Conservation (phyloP, 2,113 vertebrate genomes). For the Forbesichthys papilliferus region DNA sequence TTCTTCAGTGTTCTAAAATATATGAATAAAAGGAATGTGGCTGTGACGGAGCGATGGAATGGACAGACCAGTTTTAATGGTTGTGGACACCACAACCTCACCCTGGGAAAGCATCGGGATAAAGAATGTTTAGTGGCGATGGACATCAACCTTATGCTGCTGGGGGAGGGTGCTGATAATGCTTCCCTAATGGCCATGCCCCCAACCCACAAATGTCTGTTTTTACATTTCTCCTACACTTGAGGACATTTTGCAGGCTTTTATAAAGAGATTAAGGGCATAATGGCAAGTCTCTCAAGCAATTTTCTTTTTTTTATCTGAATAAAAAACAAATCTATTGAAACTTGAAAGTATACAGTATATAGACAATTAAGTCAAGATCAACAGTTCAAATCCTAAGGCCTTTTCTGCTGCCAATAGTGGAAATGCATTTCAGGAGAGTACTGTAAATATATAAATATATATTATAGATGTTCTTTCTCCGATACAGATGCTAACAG, state of each 20-base stretch:
- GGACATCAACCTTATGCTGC: slow-evolving; percentile 67
- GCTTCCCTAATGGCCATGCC: slow-evolving; percentile 22
- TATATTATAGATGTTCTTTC: slow-evolving; percentile 46
- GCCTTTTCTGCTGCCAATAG: slow-evolving; percentile 72
- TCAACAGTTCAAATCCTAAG: slow-evolving; percentile 63
- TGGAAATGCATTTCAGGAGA: slow-evolving; percentile 74
- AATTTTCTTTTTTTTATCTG: slow-evolving; percentile 12
- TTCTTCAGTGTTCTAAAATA: too few relatives aligned
- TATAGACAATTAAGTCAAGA: slow-evolving; percentile 29
- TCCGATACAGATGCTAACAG: slow-evolving; percentile 63
- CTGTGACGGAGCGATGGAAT: slow-evolving; percentile 17
- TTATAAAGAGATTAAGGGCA: slow-evolving; percentile 5
- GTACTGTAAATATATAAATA: slow-evolving; percentile 75
- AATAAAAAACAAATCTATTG: slow-evolving; percentile 43
- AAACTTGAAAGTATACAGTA: slow-evolving; percentile 59
- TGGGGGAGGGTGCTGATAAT: slow-evolving; percentile 17
- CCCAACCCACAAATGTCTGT: slow-evolving; percentile 23
- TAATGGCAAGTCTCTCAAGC: too few relatives aligned
- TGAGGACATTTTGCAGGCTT: slow-evolving; percentile 27
- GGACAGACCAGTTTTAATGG: slow-evolving; percentile 43
- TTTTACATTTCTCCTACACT: slow-evolving; percentile 44
- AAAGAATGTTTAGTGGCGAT: background rate
- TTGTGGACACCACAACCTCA: slow-evolving; percentile 39
- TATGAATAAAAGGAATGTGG: slow-evolving; percentile 45
- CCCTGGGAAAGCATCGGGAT: background rate